Conservation (phyloP, 2,888 invertebrate genomes). For the Ophioninae sp. region DNA sequence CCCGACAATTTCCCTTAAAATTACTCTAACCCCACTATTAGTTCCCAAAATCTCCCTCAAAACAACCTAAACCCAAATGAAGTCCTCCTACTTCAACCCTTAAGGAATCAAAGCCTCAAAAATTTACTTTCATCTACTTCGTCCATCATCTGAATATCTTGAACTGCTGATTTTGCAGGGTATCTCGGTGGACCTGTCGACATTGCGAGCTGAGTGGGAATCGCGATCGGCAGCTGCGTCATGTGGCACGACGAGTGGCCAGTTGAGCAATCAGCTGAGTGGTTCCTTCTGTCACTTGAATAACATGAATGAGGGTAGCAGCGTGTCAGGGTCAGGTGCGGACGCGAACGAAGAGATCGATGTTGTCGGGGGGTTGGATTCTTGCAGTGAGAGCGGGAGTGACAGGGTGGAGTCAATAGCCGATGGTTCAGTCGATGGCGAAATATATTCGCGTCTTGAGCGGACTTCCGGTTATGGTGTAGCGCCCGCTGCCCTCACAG, state of each 20-base stretch:
- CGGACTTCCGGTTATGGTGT: slow-evolving; percentile 51
- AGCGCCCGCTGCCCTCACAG: slow-evolving; percentile 1
- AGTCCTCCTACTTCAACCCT: not conserved
- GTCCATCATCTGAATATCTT: not conserved
- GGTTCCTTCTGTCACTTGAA: slow-evolving; percentile 75
- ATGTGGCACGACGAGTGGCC: slow-evolving; percentile 80
- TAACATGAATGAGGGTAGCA: slow-evolving; percentile 78
- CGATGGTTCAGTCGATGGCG: slow-evolving; percentile 84
- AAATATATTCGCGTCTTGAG: slow-evolving; percentile 82
- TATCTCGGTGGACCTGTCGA: slow-evolving; percentile 93
- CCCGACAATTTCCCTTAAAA: too few relatives aligned
- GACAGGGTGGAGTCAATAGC: slow-evolving; percentile 81
- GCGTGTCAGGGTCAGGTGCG: slow-evolving; percentile 79
- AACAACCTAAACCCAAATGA: not conserved
- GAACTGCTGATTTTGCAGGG: slow-evolving; percentile 81
- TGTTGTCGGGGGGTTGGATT: slow-evolving; percentile 90
- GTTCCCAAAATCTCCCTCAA: not conserved
- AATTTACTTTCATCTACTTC: not conserved
- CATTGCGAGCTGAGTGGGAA: slow-evolving; percentile 92
- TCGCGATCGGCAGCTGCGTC: slow-evolving; percentile 82
- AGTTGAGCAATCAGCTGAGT: slow-evolving; percentile 71
- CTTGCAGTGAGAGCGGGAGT: slow-evolving; percentile 86
- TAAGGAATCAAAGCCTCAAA: not conserved
- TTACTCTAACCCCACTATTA: too few relatives aligned
- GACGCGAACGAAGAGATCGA: slow-evolving; percentile 85